Evolutionary conservation across 2,113 vertebrate species (phyloP).

Genomic region (Phodopus roborovskii): DNA sequence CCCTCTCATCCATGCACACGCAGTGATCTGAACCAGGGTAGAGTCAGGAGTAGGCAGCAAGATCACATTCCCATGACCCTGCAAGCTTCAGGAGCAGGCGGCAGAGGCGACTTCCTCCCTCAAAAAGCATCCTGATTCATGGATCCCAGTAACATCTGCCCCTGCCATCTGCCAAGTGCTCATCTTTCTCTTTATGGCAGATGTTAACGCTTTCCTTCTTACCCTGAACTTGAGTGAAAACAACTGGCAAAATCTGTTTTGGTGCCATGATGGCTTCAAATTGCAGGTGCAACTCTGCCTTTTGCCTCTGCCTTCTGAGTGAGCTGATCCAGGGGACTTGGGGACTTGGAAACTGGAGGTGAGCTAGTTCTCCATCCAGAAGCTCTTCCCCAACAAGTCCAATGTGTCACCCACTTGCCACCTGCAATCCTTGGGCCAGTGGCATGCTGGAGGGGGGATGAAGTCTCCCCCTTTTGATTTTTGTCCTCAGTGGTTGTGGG

Average conservation of each 20-base stretch:
- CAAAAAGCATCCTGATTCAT: neutral
- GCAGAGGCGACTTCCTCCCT: neutral
- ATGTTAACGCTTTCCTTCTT: rapidly evolving
- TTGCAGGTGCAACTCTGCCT: neutral
- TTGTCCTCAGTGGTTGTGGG: slow-evolving; percentile 49
- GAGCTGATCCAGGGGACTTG: neutral
- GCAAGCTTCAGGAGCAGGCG: neutral
- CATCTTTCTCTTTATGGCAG: neutral
- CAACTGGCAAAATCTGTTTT: neutral
- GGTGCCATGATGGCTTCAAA: neutral
- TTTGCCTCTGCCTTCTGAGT: neutral
- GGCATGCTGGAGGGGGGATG: neutral
- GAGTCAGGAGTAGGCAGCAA: neutral
- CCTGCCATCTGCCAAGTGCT: neutral
- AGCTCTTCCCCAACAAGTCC: neutral
- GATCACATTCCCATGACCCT: neutral
- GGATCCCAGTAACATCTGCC: neutral
- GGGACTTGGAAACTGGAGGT: neutral
- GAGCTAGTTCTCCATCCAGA: neutral
- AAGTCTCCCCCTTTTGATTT: slow-evolving; percentile 63
- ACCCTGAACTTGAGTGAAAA: rapidly evolving
- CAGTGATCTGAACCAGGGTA: neutral
- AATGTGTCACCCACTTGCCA: neutral
- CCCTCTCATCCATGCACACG: no score
- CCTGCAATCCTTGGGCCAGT: slow-evolving; percentile 40